phyloP scores from a whole-genome alignment of 2,888 invertebrate genomes.

The Leptopterna dolabrata region DNA sequence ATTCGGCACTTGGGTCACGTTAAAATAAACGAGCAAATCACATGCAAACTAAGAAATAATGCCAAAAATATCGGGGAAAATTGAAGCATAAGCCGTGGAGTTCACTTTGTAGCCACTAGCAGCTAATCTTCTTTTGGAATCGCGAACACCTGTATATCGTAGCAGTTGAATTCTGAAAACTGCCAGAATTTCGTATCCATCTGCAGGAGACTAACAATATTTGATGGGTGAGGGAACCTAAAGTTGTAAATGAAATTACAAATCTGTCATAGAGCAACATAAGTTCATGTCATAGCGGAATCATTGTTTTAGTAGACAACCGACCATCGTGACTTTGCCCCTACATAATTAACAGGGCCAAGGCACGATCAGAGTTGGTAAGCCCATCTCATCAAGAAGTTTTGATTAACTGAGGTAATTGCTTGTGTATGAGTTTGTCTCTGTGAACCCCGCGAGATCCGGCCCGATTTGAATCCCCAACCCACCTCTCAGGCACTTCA shows the following conservation, averaged over 20 bases:
- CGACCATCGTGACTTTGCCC: not conserved
- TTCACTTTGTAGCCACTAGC: no score
- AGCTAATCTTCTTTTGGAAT: no score
- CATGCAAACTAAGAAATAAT: no score
- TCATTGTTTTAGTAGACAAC: not conserved
- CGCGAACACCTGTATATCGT: no score
- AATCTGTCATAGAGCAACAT: not conserved
- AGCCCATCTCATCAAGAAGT: conserved; percentile 33
- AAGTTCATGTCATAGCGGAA: not conserved
- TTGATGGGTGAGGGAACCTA: not conserved
- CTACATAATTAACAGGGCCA: not conserved
- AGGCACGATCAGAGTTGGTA: not conserved
- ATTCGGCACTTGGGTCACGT: no score
- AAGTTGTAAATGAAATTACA: not conserved
- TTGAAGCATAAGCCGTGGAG: no score
- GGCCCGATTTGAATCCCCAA: not conserved
- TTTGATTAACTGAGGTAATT: conserved; percentile 42
- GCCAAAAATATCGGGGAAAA: no score
- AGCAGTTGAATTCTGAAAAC: no score
- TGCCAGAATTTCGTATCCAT: no score
- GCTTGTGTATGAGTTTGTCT: conserved; percentile 49
- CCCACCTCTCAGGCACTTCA: not conserved
- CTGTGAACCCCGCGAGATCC: conserved; percentile 32
- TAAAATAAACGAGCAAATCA: no score
- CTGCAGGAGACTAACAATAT: not conserved